Conservation (phyloP, 2,797 vertebrate genomes). For the Fratercula arctica region DNA sequence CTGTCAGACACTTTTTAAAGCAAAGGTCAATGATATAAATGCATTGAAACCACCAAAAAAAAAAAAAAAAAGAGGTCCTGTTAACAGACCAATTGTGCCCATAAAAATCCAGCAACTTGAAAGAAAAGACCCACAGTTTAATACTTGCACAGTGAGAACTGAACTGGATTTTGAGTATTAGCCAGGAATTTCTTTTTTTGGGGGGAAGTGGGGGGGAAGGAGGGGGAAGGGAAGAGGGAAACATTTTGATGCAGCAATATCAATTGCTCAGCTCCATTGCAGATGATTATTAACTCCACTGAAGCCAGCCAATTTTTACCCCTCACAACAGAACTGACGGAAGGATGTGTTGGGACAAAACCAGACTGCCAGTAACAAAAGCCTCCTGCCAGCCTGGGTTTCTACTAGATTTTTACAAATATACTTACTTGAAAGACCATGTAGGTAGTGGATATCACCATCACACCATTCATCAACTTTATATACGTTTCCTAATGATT, state of each 20-base stretch:
- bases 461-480: slow-evolving; percentile 20
- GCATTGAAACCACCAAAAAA: slow-evolving; percentile 34
- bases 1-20: slow-evolving; percentile 69
- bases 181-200: slow-evolving; percentile 54
- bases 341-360: not conserved
- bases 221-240: slow-evolving; percentile 28
- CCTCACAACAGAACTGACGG: not conserved
- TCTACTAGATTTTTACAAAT: not conserved
- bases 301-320: not conserved
- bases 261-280: slow-evolving; percentile 31
- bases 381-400: not conserved
- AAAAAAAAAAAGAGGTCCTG: not conserved
- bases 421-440: not conserved
- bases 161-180: slow-evolving; percentile 13
- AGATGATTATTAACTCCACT: slow-evolving; percentile 29
- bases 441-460: not conserved
- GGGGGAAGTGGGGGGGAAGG: not conserved
- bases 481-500: not conserved
- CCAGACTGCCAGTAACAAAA: not conserved
- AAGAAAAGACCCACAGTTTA: slow-evolving; percentile 66
- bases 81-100: slow-evolving; percentile 65
- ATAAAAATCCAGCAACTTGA: slow-evolving; percentile 63
- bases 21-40: slow-evolving; percentile 76
- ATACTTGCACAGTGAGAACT: slow-evolving; percentile 36
- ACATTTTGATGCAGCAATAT: slow-evolving; percentile 50